Conservation (phyloP, 2,113 vertebrate genomes). For the Catharus minimus region DNA sequence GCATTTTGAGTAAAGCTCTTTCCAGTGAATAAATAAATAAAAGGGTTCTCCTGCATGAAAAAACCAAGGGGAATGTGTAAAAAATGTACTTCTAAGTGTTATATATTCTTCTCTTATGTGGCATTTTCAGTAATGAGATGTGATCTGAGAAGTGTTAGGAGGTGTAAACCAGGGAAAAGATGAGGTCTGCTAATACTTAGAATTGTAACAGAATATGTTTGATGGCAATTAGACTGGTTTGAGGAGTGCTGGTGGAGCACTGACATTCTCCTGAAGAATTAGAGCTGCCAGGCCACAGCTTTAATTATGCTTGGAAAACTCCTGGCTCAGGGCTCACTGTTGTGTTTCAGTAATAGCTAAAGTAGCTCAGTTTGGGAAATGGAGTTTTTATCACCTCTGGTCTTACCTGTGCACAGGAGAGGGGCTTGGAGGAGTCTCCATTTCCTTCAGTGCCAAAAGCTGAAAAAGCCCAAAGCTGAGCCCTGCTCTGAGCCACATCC, state of each 20-base stretch:
- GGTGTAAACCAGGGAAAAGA: neutral
- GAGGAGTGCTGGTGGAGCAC: neutral
- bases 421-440: neutral
- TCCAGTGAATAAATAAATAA: neutral
- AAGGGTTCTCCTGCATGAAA: neutral
- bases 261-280: neutral
- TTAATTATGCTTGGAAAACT: neutral
- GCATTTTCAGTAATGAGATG: neutral
- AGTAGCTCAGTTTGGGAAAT: neutral
- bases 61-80: neutral
- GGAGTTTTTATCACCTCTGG: neutral
- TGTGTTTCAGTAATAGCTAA: neutral
- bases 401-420: neutral
- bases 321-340: neutral
- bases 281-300: neutral
- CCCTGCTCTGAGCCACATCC: neutral
- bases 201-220: neutral
- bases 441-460: neutral
- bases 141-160: neutral
- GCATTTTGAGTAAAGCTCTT: neutral
- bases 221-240: neutral
- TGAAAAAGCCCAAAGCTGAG: neutral
- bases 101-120: neutral
- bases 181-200: neutral
- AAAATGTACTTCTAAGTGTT: neutral